Base-by-base conservation (phyloP, 2,888 invertebrate species). In the Ligdia adustata region DNA sequence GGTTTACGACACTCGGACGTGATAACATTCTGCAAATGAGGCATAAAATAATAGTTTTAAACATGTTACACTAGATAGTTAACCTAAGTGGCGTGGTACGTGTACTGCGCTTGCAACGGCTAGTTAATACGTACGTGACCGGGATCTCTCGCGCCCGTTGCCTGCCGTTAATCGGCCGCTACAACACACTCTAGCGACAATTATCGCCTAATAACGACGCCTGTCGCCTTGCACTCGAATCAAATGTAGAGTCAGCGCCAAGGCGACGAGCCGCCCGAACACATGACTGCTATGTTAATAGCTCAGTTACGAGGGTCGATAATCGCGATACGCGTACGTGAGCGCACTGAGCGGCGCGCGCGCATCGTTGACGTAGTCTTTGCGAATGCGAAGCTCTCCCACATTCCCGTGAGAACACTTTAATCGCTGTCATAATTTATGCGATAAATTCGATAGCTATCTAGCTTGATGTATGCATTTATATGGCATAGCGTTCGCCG, bases 261-360 rank as follows among this genome's bases (percentile, higher is more conserved):
- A 75, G 2, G 69, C 63, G 72, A 74, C 79, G 74, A 72, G 79
- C 72, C 79, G 41, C 78, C 72, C 80, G 41, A 76, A 72, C 83
- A 83, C 86, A n/a, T n/a, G 85, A 82, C 80, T 62, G 42, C 76
- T 85, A 90, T 88, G 89, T 80, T 85, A 90, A 90, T 88, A 81
- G 71, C 82, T 87, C 82, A 86, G 87, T 88, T 90, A 88, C 86
- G 84, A 85, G 72, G 77, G 65, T 63, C 78, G 85, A 84, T 87
- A 86, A 89, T 89, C 87, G 88, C 87, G 82, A 84, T 76, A 75
- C 59, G 75, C 68, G 83, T 83, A 86, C 88, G 88, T 88, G 87
- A 83, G 79, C 75, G 81, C 84, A 84, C 81, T 83, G 82, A 79
- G 79, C 83, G 53, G 55, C 62, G 69, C 62, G 66, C 65, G 68